phyloP scores from a whole-genome alignment of 1,140 invertebrate species.

The Euura lappo region DNA sequence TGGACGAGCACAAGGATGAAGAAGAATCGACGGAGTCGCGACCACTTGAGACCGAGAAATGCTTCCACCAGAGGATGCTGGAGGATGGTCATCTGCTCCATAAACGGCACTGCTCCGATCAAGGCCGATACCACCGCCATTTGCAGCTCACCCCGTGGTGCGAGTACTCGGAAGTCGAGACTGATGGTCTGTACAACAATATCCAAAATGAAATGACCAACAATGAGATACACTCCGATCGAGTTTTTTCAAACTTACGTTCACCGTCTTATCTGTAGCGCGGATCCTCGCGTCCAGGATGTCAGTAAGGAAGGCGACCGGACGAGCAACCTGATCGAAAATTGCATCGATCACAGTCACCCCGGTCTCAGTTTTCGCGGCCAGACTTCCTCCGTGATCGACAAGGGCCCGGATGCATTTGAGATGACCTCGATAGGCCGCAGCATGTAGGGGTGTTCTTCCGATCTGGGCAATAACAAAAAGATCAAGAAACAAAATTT shows the following conservation, averaged over 20 bases:
- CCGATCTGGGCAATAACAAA: conserved; percentile 19
- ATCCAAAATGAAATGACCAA: conserved; percentile 17
- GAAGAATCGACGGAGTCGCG: conserved; percentile 53
- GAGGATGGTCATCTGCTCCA: conserved; percentile 44
- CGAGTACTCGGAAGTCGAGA: conserved; percentile 40
- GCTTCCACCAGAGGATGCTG: conserved; percentile 58
- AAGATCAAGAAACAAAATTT: no score
- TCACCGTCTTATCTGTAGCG: conserved; percentile 10
- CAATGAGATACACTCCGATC: background rate
- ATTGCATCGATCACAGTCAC: conserved; percentile 35
- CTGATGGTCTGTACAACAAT: conserved; percentile 22
- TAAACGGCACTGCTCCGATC: conserved; percentile 29
- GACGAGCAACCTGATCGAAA: conserved; percentile 31
- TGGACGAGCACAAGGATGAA: conserved; percentile 52
- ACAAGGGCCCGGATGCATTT: conserved; percentile 41
- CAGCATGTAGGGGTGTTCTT: conserved; percentile 27
- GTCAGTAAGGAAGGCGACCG: conserved; percentile 32
- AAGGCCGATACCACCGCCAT: conserved; percentile 45
- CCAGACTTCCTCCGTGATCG: conserved; percentile 43
- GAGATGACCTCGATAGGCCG: conserved; percentile 31
- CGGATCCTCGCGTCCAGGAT: conserved; percentile 27
- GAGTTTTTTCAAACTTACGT: conserved; percentile 5
- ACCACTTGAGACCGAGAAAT: conserved; percentile 61
- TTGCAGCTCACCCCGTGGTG: conserved; percentile 38
- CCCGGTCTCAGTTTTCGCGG: conserved; percentile 34